Evolutionary conservation across 2,888 invertebrate species (phyloP), one percentile per base, ranked within the genome.

Genomic region (Macrophya annulata): DNA sequence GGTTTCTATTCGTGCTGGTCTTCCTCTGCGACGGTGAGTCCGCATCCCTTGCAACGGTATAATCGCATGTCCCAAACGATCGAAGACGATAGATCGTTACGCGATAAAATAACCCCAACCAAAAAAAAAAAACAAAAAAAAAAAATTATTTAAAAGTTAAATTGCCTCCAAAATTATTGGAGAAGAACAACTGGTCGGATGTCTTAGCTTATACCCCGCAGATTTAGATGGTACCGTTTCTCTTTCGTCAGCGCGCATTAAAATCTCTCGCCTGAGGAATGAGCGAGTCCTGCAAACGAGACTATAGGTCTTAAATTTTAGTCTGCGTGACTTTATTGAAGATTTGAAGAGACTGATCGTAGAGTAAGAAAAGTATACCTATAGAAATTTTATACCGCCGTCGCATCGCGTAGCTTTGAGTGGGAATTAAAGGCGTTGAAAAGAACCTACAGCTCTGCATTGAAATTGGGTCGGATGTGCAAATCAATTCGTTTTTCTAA

Each of bases 1-100:
- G 40, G 37, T 62, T 81, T 62, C 81, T 81, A n/a, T 40, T 62
- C 81, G n/a, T n/a, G 15, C 15, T 43, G 81, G 77, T 55, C n/a
- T 40, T 79, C 10, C 31, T 81, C 81, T 59, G 59, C 62, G 43
- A 62, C 81, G 81, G 81, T 81, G 81, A 81, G 81, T 81, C 21
- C 21, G 21, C 51, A 79, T 12, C n/a, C n/a, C 37, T 37, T 25
- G 48, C 72, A 43, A 21, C 10, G 74, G 17, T 55, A 55, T n/a
- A n/a, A n/a, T 71, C 62, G 17, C 37, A 71, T 71, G 71, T 65
- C 31, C 8, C 17, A n/a, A n/a, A 55, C 51, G 5, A 17, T 17
- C 17, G 8, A n/a, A 51, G 1, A 0, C n/a, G 8, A 8, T 8
- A 55, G 1, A 8, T n/a, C 2, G 55, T 3, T 31, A 55, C 6